A percentile compares a stretch with the other conserved stretches of the same genome.
Conservation (phyloP, 2,113 vertebrate genomes). For the Pungitius pungitius region DNA sequence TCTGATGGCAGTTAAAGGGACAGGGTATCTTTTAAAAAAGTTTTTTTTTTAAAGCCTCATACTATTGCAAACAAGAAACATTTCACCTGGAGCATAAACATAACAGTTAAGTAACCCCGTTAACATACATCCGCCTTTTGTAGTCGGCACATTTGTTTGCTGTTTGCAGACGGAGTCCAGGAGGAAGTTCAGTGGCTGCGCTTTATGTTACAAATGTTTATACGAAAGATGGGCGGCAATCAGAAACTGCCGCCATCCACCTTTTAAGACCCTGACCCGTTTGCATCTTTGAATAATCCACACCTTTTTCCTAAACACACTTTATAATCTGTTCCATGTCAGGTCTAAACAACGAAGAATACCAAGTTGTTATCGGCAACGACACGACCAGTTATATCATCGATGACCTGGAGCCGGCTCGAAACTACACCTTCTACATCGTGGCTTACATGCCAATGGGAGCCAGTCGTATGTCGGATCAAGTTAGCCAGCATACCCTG, state of each 20-base stretch:
- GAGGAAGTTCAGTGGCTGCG: constrained; percentile 20
- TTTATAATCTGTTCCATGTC: constrained; percentile 33
- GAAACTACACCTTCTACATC: constrained; percentile 97
- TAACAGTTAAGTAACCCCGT: constrained; percentile 8
- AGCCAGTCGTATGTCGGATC: constrained; percentile 98
- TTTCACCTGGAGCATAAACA: constrained; percentile 5
- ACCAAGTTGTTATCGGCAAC: constrained; percentile 97
- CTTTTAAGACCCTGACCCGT: constrained; percentile 20
- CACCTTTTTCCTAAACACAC: constrained; percentile 4
- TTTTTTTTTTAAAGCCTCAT: neutral
- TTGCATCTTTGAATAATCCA: constrained; percentile 7
- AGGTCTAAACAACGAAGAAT: constrained; percentile 98
- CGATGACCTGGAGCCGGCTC: constrained; percentile 93
- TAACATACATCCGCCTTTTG: neutral
- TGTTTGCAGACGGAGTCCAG: constrained; percentile 12
- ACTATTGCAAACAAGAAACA: constrained; percentile 13
- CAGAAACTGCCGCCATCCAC: neutral
- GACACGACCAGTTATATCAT: constrained; percentile 97
- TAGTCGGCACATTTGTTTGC: constrained; percentile 21
- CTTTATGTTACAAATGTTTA: constrained; percentile 32
- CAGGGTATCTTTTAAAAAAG: constrained; percentile 29
- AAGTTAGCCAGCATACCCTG: constrained; percentile 91
- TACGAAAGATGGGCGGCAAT: constrained; percentile 22
- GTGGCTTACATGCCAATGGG: constrained; percentile 99
- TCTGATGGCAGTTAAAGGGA: constrained; percentile 62